Evolutionary conservation across 2,888 invertebrate species (phyloP), one percentile per base, ranked within the genome.

Genomic region (Dyspetes luteomarginatus): DNA sequence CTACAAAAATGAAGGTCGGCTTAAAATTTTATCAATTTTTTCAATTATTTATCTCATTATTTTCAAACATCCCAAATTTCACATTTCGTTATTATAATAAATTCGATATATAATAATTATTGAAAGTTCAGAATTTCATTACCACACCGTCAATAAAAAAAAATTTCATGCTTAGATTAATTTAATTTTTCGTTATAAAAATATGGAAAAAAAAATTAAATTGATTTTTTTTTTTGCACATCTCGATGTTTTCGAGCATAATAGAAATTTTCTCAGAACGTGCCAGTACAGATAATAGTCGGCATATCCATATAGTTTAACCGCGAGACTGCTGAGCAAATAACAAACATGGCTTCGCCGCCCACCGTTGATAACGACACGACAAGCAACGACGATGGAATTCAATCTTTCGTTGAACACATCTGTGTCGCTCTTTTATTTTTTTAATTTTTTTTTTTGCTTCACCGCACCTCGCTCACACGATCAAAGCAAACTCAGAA

Each of bases 301-400:
- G 60, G 22, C 17, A 58, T 60, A 19, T 60, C 36, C 12, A 12
- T 7, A 36, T 9, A 12, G 7, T 41, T 60, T 71, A 45, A 52
- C 71, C 56, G 41, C 12, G 36, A 43, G 55, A 22, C 55, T 58
- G 72, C 64, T 76, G 56, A 19, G 62, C 65, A 81, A 77, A 80
- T 81, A 81, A 65, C 72, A 75, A 72, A 64, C 72, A 62, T 43
- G 64, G 45, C 43, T n/a, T 60, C 60, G 52, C 69, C 73, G 76
- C 76, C 78, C 75, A 68, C 65, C 71, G 68, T 56, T 78, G 78
- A 81, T 78, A 82, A 78, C 68, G 72, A 79, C 45, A 36, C 50
- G 60, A 50, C 15, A 48, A 26, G 30, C 75, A 60, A 60, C 50
- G 52, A 58, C 26, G 19, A 45, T 56, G 75, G 68, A 78, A 73